A percentile compares a stretch with the other conserved stretches of the same genome.
Conservation (phyloP, 2,797 vertebrate species). For the Gambelia wislizenii region DNA sequence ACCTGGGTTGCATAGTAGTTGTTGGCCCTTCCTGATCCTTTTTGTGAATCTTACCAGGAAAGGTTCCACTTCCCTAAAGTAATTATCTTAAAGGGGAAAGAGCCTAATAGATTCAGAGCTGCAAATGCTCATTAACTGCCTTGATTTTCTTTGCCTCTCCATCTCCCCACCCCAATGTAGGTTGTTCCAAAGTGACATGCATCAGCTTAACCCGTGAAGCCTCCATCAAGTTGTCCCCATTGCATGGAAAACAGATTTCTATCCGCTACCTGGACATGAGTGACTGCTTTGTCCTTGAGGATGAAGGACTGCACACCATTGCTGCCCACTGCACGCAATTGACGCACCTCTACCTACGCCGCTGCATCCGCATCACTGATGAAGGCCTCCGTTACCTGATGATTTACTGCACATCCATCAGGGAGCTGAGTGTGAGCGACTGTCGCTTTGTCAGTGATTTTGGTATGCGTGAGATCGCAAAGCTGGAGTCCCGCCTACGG, state of each 20-base stretch:
- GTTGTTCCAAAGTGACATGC: constrained; percentile 98
- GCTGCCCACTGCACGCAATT: constrained; percentile 96
- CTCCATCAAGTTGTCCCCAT: constrained; percentile 91
- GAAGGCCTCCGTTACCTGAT: constrained; percentile 94
- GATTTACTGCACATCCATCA: constrained; percentile 91
- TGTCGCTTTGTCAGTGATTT: constrained; percentile 95
- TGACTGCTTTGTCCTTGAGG: constrained; percentile 97
- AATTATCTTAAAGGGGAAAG: neutral
- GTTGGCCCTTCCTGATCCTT: neutral
- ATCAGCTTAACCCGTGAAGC: constrained; percentile 95
- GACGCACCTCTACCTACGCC: constrained; percentile 95
- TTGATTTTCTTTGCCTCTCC: too few relatives aligned
- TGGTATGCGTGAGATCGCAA: constrained; percentile 94
- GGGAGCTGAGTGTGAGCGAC: constrained; percentile 96
- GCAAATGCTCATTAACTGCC: neutral
- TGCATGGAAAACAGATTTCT: constrained; percentile 96
- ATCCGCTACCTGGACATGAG: constrained; percentile 98
- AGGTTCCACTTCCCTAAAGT: neutral
- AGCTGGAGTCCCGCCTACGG: constrained; percentile 92
- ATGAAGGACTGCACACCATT: constrained; percentile 95
- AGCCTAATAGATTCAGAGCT: neutral
- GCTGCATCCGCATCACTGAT: constrained; percentile 93
- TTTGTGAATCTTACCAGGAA: neutral
- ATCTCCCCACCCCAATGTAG: constrained; percentile 70
- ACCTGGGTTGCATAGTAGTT: neutral